Evolutionary conservation across 2,888 invertebrate genomes (phyloP).

Genomic region (Poecilobothrus nobilitatus): DNA sequence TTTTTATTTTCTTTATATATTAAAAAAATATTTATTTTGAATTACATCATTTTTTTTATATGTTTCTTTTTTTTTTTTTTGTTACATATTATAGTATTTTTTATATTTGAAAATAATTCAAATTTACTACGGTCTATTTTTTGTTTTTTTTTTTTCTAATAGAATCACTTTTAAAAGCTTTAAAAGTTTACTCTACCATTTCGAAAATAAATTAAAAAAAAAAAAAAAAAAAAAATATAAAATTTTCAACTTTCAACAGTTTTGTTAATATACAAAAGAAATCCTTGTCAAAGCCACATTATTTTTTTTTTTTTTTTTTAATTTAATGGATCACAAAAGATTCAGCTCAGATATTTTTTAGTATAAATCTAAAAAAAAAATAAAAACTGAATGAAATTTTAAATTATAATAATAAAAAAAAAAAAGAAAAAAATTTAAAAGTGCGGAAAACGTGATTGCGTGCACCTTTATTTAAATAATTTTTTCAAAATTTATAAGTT

Average conservation of each 20-base stretch:
- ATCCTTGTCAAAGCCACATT: constrained; percentile 3
- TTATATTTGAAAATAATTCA: not conserved
- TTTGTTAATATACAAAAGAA: not conserved
- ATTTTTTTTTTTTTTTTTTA: not conserved
- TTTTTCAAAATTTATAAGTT: too few relatives aligned
- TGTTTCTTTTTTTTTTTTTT: too few relatives aligned
- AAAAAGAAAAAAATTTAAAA: not conserved
- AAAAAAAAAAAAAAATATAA: too few relatives aligned
- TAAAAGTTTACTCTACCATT: not conserved
- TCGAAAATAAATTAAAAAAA: not conserved
- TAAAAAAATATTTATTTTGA: too few relatives aligned
- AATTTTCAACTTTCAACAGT: too few relatives aligned
- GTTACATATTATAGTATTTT: not conserved
- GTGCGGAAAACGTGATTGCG: not conserved
- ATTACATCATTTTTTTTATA: too few relatives aligned
- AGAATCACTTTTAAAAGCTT: not conserved
- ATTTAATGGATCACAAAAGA: not conserved
- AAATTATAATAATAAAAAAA: not conserved
- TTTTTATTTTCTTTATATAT: too few relatives aligned
- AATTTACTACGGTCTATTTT: not conserved
- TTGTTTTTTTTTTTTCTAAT: not conserved
- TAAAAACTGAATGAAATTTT: not conserved
- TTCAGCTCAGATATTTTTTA: not conserved
- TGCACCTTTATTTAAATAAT: not conserved
- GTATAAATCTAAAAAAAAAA: not conserved